Percentiles rank a stretch among this genome's conserved stretches.
Conservation (phyloP, 2,113 vertebrate genomes). For the Alces alces region DNA sequence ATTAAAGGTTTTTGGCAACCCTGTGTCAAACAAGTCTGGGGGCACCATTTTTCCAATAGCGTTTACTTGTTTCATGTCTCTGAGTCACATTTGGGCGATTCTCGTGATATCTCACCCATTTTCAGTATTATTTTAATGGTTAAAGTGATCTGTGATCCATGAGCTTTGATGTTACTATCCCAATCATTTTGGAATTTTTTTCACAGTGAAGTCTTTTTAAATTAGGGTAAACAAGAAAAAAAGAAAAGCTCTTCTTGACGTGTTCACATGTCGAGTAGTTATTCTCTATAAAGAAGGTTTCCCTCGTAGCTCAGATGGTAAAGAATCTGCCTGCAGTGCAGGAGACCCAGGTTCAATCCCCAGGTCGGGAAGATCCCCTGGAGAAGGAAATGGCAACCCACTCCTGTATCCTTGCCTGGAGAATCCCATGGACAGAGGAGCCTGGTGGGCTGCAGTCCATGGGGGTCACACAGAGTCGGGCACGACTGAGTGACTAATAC, state of each 20-base stretch:
- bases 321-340: neutral
- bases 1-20: neutral
- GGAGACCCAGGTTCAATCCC: neutral
- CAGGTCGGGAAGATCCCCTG: neutral
- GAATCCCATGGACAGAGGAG: neutral
- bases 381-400: neutral
- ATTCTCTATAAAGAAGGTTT: neutral
- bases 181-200: neutral
- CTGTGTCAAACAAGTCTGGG: neutral
- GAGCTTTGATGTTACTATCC: neutral
- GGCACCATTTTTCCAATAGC: neutral
- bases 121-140: neutral
- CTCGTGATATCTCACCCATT: neutral
- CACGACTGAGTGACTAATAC: fast-evolving
- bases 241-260: neutral
- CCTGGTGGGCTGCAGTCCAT: neutral
- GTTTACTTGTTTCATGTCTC: neutral
- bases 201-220: neutral
- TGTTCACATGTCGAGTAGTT: neutral
- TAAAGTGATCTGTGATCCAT: neutral
- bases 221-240: neutral
- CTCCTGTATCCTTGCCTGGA: neutral
- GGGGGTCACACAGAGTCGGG: neutral
- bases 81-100: neutral
- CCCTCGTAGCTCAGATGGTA: neutral